phyloP scores from a whole-genome alignment of 2,113 vertebrate genomes.

The Corythaeola cristata region DNA sequence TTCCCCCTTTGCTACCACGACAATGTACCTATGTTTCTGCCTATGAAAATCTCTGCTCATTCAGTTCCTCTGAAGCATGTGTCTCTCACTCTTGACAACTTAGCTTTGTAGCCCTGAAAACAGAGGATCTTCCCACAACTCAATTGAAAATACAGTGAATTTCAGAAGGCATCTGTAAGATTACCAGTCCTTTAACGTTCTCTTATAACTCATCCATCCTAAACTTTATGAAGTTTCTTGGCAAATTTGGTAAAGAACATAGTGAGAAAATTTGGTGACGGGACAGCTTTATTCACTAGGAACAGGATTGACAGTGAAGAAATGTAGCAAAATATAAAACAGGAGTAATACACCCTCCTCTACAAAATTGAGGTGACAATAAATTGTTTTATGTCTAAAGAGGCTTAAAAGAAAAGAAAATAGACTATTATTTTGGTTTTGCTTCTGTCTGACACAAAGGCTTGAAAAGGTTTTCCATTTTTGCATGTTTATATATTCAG shows the following conservation, averaged over 20 bases:
- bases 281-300: background rate
- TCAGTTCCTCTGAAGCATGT: background rate
- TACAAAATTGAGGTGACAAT: background rate
- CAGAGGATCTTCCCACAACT: background rate
- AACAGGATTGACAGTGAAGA: background rate
- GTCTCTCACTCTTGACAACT: background rate
- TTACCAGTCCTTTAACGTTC: background rate
- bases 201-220: background rate
- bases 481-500: background rate
- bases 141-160: background rate
- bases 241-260: background rate
- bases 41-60: conserved; percentile 21
- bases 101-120: background rate
- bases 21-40: background rate
- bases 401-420: background rate
- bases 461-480: background rate
- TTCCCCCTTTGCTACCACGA: background rate
- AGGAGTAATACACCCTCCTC: background rate
- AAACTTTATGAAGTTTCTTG: background rate
- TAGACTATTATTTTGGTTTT: background rate
- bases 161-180: background rate
- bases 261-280: background rate
- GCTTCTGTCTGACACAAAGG: background rate
- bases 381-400: background rate
- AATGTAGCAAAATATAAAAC: background rate